These are phyloP conservation scores for Netelia fuscicornis DNA, from an alignment of 2,888 invertebrate genomes.

Conservation along the genomic window DNA sequence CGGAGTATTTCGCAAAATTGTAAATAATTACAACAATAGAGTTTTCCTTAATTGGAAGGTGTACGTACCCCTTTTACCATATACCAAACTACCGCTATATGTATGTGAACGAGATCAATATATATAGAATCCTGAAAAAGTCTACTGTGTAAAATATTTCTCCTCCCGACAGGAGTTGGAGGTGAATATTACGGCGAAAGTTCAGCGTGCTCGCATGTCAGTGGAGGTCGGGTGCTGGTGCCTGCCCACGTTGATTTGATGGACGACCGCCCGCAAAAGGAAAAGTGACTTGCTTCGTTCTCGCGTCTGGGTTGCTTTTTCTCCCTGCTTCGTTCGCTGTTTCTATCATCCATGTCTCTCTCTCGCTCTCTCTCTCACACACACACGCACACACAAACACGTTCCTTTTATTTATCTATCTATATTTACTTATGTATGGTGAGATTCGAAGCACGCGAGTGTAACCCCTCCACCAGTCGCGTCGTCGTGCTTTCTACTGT, in stretches of 20 bases:
- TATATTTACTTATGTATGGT: neutral
- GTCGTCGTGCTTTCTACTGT: neutral
- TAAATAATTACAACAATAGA: too few relatives aligned
- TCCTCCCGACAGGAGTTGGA: neutral
- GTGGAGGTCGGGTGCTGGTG: slow-evolving; percentile 16
- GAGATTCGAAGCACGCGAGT: too few relatives aligned
- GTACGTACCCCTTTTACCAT: slow-evolving; percentile 3
- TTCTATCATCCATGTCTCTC: neutral
- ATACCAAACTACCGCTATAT: neutral
- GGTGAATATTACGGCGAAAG: slow-evolving; percentile 63
- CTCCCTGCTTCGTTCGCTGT: neutral
- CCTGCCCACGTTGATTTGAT: slow-evolving; percentile 69
- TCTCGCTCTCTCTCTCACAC: slow-evolving; percentile 18
- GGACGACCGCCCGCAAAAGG: slow-evolving; percentile 66
- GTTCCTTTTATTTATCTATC: slow-evolving; percentile 27
- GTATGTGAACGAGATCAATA: slow-evolving; percentile 3
- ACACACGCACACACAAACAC: neutral
- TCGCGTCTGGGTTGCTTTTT: neutral
- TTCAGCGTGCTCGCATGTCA: slow-evolving; percentile 48
- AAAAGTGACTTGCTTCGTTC: slow-evolving; percentile 53
- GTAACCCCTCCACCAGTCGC: neutral
- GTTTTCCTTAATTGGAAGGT: too few relatives aligned
- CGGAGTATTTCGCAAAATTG: too few relatives aligned
- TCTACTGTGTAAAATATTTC: slow-evolving; percentile 51
- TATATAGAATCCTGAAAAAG: slow-evolving; percentile 37